Evolutionary conservation across 2,113 vertebrate species (phyloP).

Genomic region (Indicator maculatus): DNA sequence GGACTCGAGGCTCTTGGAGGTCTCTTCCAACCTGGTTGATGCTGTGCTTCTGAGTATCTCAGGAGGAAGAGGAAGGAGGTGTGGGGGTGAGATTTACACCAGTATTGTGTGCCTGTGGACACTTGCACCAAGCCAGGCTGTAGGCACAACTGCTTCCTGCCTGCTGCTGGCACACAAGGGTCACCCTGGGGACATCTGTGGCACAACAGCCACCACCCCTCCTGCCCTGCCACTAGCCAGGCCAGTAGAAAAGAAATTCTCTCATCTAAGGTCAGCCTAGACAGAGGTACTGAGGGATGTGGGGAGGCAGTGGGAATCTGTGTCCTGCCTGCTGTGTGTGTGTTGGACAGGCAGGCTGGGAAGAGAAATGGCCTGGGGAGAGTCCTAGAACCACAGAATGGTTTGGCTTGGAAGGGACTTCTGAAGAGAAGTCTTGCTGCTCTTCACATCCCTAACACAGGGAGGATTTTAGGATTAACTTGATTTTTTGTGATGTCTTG

Average conservation of each 20-base stretch:
- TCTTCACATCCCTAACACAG: background rate
- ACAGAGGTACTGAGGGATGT: background rate
- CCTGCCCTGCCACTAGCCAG: background rate
- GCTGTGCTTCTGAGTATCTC: background rate
- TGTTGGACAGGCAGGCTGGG: background rate
- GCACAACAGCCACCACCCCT: background rate
- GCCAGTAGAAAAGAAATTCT: background rate
- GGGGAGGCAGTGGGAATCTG: background rate
- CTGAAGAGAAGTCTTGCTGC: background rate
- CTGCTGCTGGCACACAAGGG: too few species aligned
- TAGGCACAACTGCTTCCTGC: too few species aligned
- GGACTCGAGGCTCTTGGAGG: too few species aligned
- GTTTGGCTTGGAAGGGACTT: too few species aligned
- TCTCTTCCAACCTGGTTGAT: too few species aligned
- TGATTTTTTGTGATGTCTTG: background rate
- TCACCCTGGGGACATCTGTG: background rate
- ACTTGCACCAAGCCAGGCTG: background rate
- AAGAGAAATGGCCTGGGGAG: background rate
- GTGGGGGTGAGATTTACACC: background rate
- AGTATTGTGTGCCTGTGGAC: background rate
- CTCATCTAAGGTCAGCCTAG: background rate
- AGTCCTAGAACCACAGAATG: background rate
- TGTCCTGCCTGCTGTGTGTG: background rate
- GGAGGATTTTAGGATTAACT: background rate
- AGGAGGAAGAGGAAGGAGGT: background rate